Conservation (phyloP, 2,113 vertebrate genomes). For the Alectura lathami region DNA sequence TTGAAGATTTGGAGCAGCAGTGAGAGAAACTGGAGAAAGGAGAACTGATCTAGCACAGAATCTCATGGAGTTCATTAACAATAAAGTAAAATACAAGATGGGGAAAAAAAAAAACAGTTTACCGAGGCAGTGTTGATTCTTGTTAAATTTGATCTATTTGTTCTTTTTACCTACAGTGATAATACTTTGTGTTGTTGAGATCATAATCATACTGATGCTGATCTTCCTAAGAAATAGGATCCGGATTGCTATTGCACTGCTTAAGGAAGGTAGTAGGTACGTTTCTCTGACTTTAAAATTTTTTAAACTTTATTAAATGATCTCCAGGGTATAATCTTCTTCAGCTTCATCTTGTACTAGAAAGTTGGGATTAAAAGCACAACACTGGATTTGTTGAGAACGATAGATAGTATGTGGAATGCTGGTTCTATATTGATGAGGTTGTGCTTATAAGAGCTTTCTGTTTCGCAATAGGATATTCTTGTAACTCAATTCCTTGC, state of each 20-base stretch:
- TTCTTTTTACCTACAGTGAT: conserved; percentile 82
- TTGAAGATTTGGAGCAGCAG: not conserved
- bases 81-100: not conserved
- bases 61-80: not conserved
- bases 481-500: not conserved
- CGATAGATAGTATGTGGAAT: not conserved
- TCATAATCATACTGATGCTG: conserved; percentile 83
- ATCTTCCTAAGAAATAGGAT: conserved; percentile 90
- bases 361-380: not conserved
- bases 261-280: conserved; percentile 96
- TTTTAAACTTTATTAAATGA: not conserved
- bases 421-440: not conserved
- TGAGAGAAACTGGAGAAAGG: not conserved
- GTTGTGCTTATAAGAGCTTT: not conserved
- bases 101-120: not conserved
- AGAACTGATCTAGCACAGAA: not conserved
- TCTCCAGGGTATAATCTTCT: not conserved
- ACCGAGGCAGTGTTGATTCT: not conserved
- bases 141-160: not conserved
- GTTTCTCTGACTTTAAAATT: not conserved
- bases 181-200: conserved; percentile 83
- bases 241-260: conserved; percentile 85
- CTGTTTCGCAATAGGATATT: not conserved
- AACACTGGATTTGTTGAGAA: not conserved
- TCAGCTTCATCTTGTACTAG: not conserved